phyloP scores from a whole-genome alignment of 2,888 invertebrate species.

The Odontocerum albicorne region DNA sequence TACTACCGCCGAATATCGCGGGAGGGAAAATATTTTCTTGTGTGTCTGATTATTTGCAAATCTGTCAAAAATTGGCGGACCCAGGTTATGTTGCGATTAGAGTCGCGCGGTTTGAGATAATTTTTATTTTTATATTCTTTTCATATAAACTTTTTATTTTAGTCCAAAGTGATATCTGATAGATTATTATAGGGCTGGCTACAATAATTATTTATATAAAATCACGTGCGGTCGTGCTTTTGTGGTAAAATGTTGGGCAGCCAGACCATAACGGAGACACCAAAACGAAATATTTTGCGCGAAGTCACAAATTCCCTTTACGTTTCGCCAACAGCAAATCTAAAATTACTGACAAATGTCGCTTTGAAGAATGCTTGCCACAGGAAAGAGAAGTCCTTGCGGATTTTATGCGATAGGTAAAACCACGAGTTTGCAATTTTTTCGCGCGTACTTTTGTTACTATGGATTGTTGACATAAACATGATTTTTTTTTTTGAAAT shows the following conservation, averaged over 20 bases:
- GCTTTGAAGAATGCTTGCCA: slow-evolving; percentile 57
- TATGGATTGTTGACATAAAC: neutral
- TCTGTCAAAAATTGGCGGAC: slow-evolving; percentile 21
- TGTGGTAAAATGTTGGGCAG: neutral
- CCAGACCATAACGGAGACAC: slow-evolving; percentile 44
- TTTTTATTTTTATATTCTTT: slow-evolving; percentile 8
- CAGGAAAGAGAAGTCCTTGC: slow-evolving; percentile 62
- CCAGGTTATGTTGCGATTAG: slow-evolving; percentile 15
- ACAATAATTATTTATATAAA: too few species aligned
- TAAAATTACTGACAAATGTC: slow-evolving; percentile 66
- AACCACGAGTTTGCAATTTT: neutral
- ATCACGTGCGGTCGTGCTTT: too few species aligned
- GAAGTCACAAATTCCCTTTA: slow-evolving; percentile 58
- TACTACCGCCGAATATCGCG: too few species aligned
- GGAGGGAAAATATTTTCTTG: too few species aligned
- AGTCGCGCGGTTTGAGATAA: slow-evolving; percentile 11
- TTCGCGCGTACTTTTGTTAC: too few species aligned
- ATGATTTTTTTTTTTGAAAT: slow-evolving; percentile 1
- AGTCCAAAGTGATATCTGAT: too few species aligned
- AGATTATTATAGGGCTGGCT: too few species aligned
- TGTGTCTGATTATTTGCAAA: too few species aligned
- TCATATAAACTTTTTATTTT: too few species aligned
- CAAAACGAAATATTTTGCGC: slow-evolving; percentile 57
- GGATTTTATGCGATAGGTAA: slow-evolving; percentile 63
- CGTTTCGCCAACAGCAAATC: slow-evolving; percentile 68